Conservation (phyloP, 2,113 vertebrate species). For the Columbina picui region DNA sequence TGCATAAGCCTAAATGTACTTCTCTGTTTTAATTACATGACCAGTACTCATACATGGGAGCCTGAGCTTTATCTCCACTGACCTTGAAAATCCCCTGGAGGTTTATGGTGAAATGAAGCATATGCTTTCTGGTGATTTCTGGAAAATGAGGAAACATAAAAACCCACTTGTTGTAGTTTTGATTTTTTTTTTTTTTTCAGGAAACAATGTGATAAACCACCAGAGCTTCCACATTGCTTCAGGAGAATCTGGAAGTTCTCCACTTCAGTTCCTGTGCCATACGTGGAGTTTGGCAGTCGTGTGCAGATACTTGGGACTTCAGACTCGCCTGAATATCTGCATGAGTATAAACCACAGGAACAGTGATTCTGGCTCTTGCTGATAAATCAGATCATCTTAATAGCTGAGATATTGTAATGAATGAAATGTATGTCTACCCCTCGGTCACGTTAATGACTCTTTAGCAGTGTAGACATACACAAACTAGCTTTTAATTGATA, state of each 20-base stretch:
- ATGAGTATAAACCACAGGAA: not conserved
- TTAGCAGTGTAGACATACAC: not conserved
- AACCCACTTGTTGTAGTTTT: not conserved
- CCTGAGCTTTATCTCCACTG: conserved; percentile 16
- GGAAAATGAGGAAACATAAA: not conserved
- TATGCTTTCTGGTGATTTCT: conserved; percentile 10
- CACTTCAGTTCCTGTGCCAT: not conserved
- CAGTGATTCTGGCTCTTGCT: not conserved
- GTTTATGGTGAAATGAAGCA: conserved; percentile 18
- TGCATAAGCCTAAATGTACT: not conserved
- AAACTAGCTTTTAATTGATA: not conserved
- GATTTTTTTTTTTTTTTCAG: not conserved
- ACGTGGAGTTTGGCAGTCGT: not conserved
- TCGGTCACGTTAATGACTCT: not conserved
- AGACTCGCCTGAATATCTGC: not conserved
- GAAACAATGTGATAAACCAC: not conserved
- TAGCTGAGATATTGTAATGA: not conserved
- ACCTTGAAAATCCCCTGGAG: conserved; percentile 31
- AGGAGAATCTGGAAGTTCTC: not conserved
- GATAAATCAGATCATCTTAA: not conserved
- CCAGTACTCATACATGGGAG: not conserved
- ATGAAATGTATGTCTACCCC: not conserved
- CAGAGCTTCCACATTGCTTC: not conserved
- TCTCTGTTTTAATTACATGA: conserved; percentile 34
- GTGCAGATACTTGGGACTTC: not conserved